Conservation (phyloP, 92 coral and sea anemone genomes). For the Ricordea florida region DNA sequence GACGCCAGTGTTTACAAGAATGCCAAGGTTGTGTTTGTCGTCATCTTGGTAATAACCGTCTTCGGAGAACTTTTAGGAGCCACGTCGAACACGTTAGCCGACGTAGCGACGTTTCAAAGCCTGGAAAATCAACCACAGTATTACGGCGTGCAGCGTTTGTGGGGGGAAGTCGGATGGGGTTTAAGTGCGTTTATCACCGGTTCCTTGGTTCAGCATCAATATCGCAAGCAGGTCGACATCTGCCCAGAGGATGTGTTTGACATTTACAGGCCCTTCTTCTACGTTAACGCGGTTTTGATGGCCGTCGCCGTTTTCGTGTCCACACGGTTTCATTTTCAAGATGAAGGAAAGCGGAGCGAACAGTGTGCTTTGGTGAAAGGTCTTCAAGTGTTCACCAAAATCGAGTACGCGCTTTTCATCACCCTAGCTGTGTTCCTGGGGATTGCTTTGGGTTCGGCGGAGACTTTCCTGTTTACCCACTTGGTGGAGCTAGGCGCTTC, state of each 20-base stretch:
- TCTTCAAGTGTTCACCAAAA: conserved; percentile 60
- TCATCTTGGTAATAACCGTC: conserved; percentile 69
- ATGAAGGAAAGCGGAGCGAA: conserved; percentile 60
- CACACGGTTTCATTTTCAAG: conserved; percentile 78
- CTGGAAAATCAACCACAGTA: conserved; percentile 79
- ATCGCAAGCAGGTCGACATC: conserved; percentile 71
- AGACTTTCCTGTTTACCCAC: conserved; percentile 79
- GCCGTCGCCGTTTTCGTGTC: conserved; percentile 81
- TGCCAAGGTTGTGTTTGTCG: conserved; percentile 70
- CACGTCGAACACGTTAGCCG: conserved; percentile 86
- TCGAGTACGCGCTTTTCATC: conserved; percentile 77
- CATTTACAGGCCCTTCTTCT: conserved; percentile 92
- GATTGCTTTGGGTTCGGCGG: conserved; percentile 66
- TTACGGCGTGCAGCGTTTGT: conserved; percentile 86
- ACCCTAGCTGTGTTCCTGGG: conserved; percentile 81
- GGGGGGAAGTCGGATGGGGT: conserved; percentile 95
- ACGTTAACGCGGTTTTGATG: conserved; percentile 81
- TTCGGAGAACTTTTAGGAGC: conserved; percentile 89
- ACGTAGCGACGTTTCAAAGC: conserved; percentile 87
- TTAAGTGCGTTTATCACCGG: conserved; percentile 89
- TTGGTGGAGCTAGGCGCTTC: conserved; percentile 88
- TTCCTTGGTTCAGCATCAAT: conserved; percentile 74
- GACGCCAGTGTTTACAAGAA: conserved; percentile 70
- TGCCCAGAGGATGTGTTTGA: conserved; percentile 89
- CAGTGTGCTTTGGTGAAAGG: conserved; percentile 75